Percentiles rank a stretch among this genome's conserved stretches.
These are phyloP conservation scores for Hydrotaea diabolus DNA, from an alignment of 2,888 invertebrate species.

Conservation along the genomic window DNA sequence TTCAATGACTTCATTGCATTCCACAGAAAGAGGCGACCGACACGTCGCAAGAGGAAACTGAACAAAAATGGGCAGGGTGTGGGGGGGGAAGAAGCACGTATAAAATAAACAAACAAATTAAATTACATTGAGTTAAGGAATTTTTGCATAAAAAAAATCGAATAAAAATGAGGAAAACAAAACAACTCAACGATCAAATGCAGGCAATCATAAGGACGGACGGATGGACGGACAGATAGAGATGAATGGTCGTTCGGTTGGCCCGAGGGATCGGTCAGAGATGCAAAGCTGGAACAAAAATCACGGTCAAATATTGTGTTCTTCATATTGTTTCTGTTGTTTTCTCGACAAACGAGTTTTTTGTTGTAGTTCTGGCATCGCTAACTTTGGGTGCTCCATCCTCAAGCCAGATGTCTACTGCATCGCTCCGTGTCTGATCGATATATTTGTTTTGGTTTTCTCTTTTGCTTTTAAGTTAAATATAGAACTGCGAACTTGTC, in stretches of 20 bases:
- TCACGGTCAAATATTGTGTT: constrained; percentile 64
- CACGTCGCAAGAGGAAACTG: neutral
- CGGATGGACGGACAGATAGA: constrained; percentile 1
- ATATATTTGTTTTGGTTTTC: neutral
- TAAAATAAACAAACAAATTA: constrained; percentile 46
- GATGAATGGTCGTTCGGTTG: neutral
- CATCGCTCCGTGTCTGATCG: neutral
- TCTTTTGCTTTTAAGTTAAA: neutral
- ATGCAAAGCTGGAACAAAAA: constrained; percentile 34
- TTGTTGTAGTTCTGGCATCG: neutral
- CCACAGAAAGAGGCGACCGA: neutral
- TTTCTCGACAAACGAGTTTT: constrained; percentile 55
- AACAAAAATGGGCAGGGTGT: constrained; percentile 27
- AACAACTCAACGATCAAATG: constrained; percentile 24
- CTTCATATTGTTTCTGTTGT: neutral
- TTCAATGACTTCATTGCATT: constrained; percentile 55
- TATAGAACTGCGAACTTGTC: constrained; percentile 4
- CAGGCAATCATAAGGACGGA: neutral
- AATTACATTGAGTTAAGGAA: constrained; percentile 51
- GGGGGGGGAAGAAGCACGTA: constrained; percentile 33
- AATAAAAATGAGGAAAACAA: constrained; percentile 29
- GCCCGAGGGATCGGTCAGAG: neutral
- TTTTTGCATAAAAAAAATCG: constrained; percentile 38
- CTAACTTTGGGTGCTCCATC: neutral
- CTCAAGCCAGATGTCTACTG: neutral